Base-by-base conservation (phyloP, 1,140 invertebrate species). In the Drosophila busckii region DNA sequence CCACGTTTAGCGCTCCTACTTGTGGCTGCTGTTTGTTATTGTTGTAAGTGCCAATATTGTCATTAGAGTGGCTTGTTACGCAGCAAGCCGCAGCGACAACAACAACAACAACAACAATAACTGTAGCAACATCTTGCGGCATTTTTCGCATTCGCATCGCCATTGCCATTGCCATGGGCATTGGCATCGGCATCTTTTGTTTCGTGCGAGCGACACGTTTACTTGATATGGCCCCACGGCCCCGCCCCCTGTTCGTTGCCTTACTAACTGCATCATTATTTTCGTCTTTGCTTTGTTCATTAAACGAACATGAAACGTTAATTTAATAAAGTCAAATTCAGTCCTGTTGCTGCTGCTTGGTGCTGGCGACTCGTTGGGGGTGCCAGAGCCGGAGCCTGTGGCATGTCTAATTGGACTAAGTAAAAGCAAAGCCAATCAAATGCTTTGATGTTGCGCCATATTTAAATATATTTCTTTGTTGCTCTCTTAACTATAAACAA, bases 231-330 rank as follows among this genome's bases (percentile, higher is more conserved):
- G 9, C 29, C 3, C 16, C 13, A 2, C 16, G 7, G 7, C 12
- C 17, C 6, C 9, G 7, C 7, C 6, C 5, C 16, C 35, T 25
- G 7, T 7, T 35, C 1, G 4, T 10, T n/a, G 20, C 2, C 19
- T 42, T 31, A 60, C 56, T 65, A 37, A 62, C 12, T 69, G 73
- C 75, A 80, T 80, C 76, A 80, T 82, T 82, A 82, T 82, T 82
- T 82, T 70, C 69, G 61, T 82, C 76, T 70, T 64, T 75, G 34
- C 66, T 83, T 82, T 82, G 75, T 82, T 82, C 75, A 82, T 82
- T 83, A 82, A 82, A 82, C 65, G 75, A 83, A 82, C 75, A 82
- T 82, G 75, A 82, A 83, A 82, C 75, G 75, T 82, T 82, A 82
- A 82, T 82, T 82, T 82, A 82, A 82, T 82, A 82, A 83, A 82